These are phyloP conservation scores for Tridacna gigas DNA, from an alignment of 2,888 invertebrate genomes.

Conservation along the genomic window DNA sequence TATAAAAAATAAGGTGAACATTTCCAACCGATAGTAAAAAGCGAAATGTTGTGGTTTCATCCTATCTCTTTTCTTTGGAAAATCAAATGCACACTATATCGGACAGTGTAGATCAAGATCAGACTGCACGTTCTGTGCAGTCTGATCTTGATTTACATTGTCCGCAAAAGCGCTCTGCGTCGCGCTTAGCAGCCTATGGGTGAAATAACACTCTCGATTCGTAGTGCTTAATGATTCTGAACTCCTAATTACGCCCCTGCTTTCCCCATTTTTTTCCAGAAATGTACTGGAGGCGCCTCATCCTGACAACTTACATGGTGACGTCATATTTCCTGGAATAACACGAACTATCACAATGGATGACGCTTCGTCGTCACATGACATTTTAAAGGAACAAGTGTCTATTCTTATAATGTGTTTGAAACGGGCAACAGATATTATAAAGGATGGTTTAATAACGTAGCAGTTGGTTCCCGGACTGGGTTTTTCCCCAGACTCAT, in stretches of 20 bases:
- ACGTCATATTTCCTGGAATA: slow-evolving; percentile 77
- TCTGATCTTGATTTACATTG: too few relatives aligned
- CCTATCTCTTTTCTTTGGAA: background rate
- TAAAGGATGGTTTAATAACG: slow-evolving; percentile 54
- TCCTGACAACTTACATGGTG: slow-evolving; percentile 74
- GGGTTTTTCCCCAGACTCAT: background rate
- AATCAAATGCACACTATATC: too few relatives aligned
- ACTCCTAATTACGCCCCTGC: background rate
- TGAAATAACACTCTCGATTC: too few relatives aligned
- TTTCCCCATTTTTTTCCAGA: slow-evolving; percentile 63
- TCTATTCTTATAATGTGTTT: slow-evolving; percentile 63
- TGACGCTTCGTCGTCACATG: slow-evolving; percentile 50
- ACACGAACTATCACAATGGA: slow-evolving; percentile 55
- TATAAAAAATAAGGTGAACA: too few relatives aligned
- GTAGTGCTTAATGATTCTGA: too few relatives aligned
- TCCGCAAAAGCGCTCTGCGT: too few relatives aligned
- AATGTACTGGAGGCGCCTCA: slow-evolving; percentile 78
- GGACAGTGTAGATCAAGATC: too few relatives aligned
- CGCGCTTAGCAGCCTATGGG: too few relatives aligned
- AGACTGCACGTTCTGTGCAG: too few relatives aligned
- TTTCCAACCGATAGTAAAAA: too few relatives aligned
- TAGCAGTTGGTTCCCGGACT: slow-evolving; percentile 17
- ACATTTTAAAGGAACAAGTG: slow-evolving; percentile 62
- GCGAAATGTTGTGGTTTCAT: too few relatives aligned
- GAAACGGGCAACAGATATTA: slow-evolving; percentile 63